Evolutionary conservation across 2,888 invertebrate genomes (phyloP).

Genomic region (Acleris cristana): DNA sequence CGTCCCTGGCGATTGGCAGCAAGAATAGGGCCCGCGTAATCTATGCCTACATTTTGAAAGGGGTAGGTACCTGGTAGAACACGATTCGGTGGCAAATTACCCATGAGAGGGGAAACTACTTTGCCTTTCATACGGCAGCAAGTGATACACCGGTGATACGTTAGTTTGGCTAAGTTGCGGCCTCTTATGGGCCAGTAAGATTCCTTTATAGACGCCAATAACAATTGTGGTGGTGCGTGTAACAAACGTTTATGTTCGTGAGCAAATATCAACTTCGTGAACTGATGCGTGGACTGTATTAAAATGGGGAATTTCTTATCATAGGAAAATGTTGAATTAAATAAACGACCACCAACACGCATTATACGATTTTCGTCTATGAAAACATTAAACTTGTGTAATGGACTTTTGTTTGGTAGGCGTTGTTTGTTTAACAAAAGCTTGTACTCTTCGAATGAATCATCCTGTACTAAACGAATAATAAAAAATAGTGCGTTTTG

Average conservation of each 20-base stretch:
- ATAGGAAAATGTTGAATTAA: conserved; percentile 37
- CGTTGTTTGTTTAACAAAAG: conserved; percentile 31
- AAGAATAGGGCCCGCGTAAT: conserved; percentile 43
- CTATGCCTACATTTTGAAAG: conserved; percentile 38
- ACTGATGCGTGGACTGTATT: conserved; percentile 45
- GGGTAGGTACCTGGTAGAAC: conserved; percentile 36
- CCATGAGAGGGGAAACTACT: conserved; percentile 39
- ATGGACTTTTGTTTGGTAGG: conserved; percentile 6
- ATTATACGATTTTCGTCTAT: conserved; percentile 41
- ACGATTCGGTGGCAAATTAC: conserved; percentile 42
- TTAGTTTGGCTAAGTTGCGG: conserved; percentile 35
- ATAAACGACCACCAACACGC: conserved; percentile 46
- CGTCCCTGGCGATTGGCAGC: conserved; percentile 35
- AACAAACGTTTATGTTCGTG: conserved; percentile 40
- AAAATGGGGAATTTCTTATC: conserved; percentile 47
- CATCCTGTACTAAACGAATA: conserved; percentile 36
- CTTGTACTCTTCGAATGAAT: conserved; percentile 43
- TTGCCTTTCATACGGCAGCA: conserved; percentile 31
- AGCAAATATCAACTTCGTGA: conserved; percentile 41
- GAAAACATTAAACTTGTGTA: conserved; percentile 41
- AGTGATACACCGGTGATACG: conserved; percentile 21
- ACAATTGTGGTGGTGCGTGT: too few relatives aligned
- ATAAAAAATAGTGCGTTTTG: conserved; percentile 36
- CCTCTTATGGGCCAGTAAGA: conserved; percentile 44
- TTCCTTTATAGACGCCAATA: conserved; percentile 40